Percentiles rank a stretch among this genome's conserved stretches.
Evolutionary conservation across 2,888 invertebrate genomes (phyloP).

Genomic region (Gasteruption jaculator): DNA sequence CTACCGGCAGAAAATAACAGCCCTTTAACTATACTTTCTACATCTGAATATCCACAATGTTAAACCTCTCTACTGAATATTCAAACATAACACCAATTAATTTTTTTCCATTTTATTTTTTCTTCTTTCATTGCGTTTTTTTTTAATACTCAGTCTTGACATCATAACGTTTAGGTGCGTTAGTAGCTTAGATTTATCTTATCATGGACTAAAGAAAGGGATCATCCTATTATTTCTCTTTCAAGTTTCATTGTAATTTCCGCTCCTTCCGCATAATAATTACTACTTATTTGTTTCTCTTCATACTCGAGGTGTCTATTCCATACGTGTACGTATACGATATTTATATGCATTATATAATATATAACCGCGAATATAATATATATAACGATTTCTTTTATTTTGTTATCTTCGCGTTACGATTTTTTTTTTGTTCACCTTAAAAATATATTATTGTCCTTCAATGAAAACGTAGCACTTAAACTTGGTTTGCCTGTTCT

Average conservation of each 20-base stretch:
- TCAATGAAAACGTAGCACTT: slow-evolving; percentile 48
- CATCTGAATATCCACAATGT: slow-evolving; percentile 43
- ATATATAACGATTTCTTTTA: slow-evolving; percentile 12
- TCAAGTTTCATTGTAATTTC: too few relatives aligned
- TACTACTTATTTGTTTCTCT: too few relatives aligned
- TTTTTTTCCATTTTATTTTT: slow-evolving; percentile 20
- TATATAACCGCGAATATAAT: slow-evolving; percentile 20
- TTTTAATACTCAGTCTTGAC: slow-evolving; percentile 40
- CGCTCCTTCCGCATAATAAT: too few relatives aligned
- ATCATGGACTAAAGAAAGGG: too few relatives aligned
- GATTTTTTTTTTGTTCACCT: slow-evolving; percentile 29
- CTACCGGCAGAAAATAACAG: slow-evolving; percentile 49
- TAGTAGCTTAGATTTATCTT: too few relatives aligned
- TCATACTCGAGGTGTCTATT: too few relatives aligned
- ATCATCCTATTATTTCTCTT: too few relatives aligned
- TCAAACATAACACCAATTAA: slow-evolving; percentile 50
- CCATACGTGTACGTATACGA: slow-evolving; percentile 32
- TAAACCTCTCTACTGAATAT: slow-evolving; percentile 50
- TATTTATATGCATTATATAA: slow-evolving; percentile 27
- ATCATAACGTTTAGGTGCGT: slow-evolving; percentile 32
- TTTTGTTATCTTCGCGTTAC: slow-evolving; percentile 23
- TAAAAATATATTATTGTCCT: slow-evolving; percentile 53
- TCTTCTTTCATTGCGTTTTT: slow-evolving; percentile 6
- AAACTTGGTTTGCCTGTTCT: too few relatives aligned
- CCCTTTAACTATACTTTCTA: slow-evolving; percentile 47